Evolutionary conservation across 2,797 vertebrate genomes (phyloP).

Genomic region (Tinamus major): DNA sequence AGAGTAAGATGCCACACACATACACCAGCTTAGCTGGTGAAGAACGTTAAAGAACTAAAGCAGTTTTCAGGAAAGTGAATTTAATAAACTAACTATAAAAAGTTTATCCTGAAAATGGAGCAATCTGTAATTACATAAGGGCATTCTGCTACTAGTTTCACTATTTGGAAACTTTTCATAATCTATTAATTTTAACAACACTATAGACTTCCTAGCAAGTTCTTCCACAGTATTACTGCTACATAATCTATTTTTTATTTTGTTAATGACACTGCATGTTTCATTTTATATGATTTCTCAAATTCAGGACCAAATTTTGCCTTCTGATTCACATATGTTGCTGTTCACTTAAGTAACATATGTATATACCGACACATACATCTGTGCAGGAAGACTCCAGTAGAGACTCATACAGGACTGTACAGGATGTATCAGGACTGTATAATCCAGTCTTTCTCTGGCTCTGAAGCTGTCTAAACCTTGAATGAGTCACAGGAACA

Average conservation of each 20-base stretch:
- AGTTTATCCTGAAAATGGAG: not conserved
- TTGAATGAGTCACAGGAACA: not conserved
- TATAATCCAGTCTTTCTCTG: not conserved
- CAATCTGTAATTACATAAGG: not conserved
- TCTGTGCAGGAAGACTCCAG: not conserved
- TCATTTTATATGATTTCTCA: not conserved
- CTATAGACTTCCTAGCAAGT: not conserved
- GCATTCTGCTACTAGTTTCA: not conserved
- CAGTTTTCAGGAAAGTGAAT: not conserved
- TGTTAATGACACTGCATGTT: not conserved
- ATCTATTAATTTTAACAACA: not conserved
- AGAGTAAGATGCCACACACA: not conserved
- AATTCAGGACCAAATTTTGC: not conserved
- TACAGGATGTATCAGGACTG: too few species aligned
- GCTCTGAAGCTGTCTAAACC: not conserved
- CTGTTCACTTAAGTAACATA: too few species aligned
- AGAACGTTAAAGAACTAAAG: not conserved
- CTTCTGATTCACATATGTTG: not conserved
- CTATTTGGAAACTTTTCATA: not conserved
- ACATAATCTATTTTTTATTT: not conserved
- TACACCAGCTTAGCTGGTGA: not conserved
- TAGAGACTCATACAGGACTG: not conserved
- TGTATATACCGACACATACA: not conserved
- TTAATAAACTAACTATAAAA: not conserved
- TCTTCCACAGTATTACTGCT: not conserved